phyloP scores from a whole-genome alignment of 2,888 invertebrate species.

The Drosophila emarginata region DNA sequence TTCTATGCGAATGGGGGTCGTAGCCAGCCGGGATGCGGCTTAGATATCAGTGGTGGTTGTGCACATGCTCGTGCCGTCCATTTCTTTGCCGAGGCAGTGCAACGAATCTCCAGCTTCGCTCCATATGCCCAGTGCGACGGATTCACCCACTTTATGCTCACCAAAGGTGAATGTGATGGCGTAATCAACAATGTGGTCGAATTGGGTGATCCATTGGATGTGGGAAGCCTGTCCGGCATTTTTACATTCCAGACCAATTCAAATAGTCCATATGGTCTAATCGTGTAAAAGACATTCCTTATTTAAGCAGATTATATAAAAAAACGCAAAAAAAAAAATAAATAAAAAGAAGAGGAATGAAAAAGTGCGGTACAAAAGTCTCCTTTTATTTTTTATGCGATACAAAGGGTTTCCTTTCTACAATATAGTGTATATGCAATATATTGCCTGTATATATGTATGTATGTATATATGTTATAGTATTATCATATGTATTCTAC shows the following conservation, averaged over 20 bases:
- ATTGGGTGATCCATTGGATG: constrained; percentile 53
- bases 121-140: constrained; percentile 41
- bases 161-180: constrained; percentile 27
- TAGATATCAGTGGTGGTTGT: constrained; percentile 76
- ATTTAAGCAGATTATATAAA: neutral
- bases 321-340: neutral
- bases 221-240: constrained; percentile 34
- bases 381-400: constrained; percentile 23
- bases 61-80: constrained; percentile 80
- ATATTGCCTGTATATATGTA: constrained; percentile 21
- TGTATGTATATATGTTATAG: constrained; percentile 24
- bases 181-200: neutral
- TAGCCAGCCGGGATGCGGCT: constrained; percentile 83
- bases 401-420: constrained; percentile 51
- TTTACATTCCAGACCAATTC: constrained; percentile 47
- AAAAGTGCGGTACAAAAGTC: constrained; percentile 8
- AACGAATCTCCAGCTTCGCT: constrained; percentile 35
- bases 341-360: neutral
- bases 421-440: constrained; percentile 18
- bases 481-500: constrained; percentile 31
- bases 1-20: constrained; percentile 84
- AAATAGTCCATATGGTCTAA: constrained; percentile 14
- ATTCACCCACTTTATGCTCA: constrained; percentile 33
- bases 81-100: constrained; percentile 81
- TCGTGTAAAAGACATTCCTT: neutral